Evolutionary conservation across 2,888 invertebrate genomes (phyloP).

Genomic region (Crepidodera aurea): DNA sequence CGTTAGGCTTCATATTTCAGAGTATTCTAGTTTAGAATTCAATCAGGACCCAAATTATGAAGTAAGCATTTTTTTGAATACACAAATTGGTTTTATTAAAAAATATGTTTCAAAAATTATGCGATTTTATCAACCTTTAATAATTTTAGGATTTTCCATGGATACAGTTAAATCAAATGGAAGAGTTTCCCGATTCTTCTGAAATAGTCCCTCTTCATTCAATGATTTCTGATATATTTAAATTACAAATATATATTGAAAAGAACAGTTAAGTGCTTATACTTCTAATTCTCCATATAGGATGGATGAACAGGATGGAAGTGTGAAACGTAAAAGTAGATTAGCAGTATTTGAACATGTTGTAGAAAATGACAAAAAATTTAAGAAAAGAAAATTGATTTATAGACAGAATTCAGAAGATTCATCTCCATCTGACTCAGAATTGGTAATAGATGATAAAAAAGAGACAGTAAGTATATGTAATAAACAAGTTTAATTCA

Average conservation of each 20-base stretch:
- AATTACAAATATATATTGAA: constrained; percentile 57
- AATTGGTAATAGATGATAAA: constrained; percentile 53
- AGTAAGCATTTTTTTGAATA: constrained; percentile 48
- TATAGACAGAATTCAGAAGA: constrained; percentile 43
- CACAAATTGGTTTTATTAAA: no score
- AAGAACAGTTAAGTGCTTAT: constrained; percentile 34
- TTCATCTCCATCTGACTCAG: constrained; percentile 50
- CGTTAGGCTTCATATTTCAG: constrained; percentile 69
- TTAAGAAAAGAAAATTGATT: constrained; percentile 37
- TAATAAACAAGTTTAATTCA: no score
- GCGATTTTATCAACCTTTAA: neutral
- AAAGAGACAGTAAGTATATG: constrained; percentile 41
- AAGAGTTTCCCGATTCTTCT: constrained; percentile 47
- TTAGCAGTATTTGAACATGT: constrained; percentile 58
- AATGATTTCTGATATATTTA: constrained; percentile 59
- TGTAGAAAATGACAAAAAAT: constrained; percentile 47
- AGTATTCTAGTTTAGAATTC: constrained; percentile 66
- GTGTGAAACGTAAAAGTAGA: constrained; percentile 46
- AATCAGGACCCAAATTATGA: constrained; percentile 65
- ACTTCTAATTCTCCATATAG: constrained; percentile 4
- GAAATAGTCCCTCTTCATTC: constrained; percentile 62
- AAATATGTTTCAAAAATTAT: no score
- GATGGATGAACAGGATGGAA: constrained; percentile 39
- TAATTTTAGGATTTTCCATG: constrained; percentile 62
- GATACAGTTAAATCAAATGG: constrained; percentile 57